These are phyloP conservation scores for Pseudocheirus occidentalis DNA, from an alignment of 2,797 vertebrate genomes.

Conservation along the genomic window DNA sequence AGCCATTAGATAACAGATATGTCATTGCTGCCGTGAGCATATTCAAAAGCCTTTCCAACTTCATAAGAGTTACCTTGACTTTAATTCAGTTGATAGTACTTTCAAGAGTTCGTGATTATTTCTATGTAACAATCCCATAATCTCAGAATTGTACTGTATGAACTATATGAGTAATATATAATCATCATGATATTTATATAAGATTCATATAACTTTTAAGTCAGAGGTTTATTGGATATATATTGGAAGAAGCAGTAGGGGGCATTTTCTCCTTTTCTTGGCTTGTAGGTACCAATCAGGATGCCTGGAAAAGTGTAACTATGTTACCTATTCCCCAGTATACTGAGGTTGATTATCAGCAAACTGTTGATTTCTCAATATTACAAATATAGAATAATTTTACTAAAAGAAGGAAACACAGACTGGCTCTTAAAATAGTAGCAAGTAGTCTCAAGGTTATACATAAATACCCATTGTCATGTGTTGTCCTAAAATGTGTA, in stretches of 20 bases:
- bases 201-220: neutral
- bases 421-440: neutral
- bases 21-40: neutral
- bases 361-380: neutral
- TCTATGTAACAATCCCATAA: neutral
- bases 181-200: neutral
- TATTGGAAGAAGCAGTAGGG: neutral
- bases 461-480: neutral
- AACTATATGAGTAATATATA: neutral
- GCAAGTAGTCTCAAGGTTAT: neutral
- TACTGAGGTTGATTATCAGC: neutral
- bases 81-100: neutral
- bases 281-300: neutral
- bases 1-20: neutral
- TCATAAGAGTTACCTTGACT: neutral
- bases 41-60: neutral
- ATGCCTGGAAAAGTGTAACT: neutral
- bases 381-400: neutral
- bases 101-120: neutral
- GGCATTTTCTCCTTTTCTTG: neutral
- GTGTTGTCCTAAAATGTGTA: neutral
- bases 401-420: neutral
- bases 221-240: neutral
- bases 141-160: neutral
- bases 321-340: neutral